These are phyloP conservation scores for Euleptes europaea DNA, from an alignment of 2,113 vertebrate species.

Conservation along the genomic window DNA sequence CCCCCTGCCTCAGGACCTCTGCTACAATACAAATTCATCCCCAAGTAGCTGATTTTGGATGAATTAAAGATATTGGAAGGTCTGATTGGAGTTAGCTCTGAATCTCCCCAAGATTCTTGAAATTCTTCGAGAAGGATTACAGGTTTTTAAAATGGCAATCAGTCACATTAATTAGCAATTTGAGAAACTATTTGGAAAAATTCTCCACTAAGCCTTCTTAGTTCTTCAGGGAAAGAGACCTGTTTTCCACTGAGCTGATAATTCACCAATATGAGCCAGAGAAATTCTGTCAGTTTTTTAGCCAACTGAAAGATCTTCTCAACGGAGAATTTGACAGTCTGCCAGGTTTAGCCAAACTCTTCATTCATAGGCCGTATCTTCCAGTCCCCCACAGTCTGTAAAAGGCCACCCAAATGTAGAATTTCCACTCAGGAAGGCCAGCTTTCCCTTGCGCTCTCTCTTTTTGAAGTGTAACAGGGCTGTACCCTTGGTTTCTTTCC, in stretches of 20 bases:
- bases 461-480: slow-evolving; percentile 34
- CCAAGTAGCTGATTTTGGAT: too few relatives aligned
- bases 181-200: slow-evolving; percentile 30
- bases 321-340: slow-evolving; percentile 47
- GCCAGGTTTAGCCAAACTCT: slow-evolving; percentile 53
- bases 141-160: too few relatives aligned
- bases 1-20: too few relatives aligned
- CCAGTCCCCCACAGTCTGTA: slow-evolving; percentile 58
- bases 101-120: background rate
- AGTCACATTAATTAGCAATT: slow-evolving; percentile 30
- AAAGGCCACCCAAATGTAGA: slow-evolving; percentile 57
- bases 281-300: slow-evolving; percentile 50
- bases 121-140: background rate
- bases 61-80: too few relatives aligned
- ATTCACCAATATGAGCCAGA: slow-evolving; percentile 33
- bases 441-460: slow-evolving; percentile 38
- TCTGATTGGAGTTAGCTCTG: background rate
- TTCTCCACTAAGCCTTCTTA: background rate
- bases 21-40: too few relatives aligned
- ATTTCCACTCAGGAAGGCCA: slow-evolving; percentile 64
- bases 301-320: slow-evolving; percentile 24
- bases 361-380: slow-evolving; percentile 43
- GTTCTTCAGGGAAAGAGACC: slow-evolving; percentile 28
- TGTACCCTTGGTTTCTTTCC: slow-evolving; percentile 62
- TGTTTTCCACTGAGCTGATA: slow-evolving; percentile 38